Evolutionary conservation across 2,888 invertebrate species (phyloP), one percentile per base, ranked within the genome.

Genomic region (Polyommatus icarus): DNA sequence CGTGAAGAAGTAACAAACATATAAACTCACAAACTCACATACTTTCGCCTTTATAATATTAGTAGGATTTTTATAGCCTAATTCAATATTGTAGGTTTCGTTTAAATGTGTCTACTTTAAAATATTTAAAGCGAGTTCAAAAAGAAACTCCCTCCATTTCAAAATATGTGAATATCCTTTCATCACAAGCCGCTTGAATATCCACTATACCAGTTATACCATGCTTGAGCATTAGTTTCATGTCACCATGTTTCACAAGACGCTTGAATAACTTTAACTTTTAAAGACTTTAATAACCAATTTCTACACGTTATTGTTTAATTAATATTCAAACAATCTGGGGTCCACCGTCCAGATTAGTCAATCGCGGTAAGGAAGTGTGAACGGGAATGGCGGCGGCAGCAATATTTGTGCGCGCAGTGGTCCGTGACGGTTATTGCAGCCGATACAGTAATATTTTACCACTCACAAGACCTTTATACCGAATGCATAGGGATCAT

Each of bases 401-500:
- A 78, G 80, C 83, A 85, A 85, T 84, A 84, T 86, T 86, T 85
- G 82, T 84, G 84, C 82, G 84, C 83, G 86, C 87, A 86, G 89
- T 89, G 85, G 88, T 85, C 87, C 86, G 85, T 84, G 84, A 87
- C 87, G 86, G 86, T 87, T 85, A 85, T 85, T 85, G 85, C 84
- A 54, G 54, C 5, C 18, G 15, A 15, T 54, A 18, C 54, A 54
- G 5, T 4, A 5, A 54, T 54, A 54, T 54, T 18, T 18, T 18
- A 54, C 18, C 18, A 18, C 54, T 5, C 81, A 82, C 83, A 83
- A 83, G 84, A 59, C 59, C 59, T 20, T 20, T 59, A 59, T 59
- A 18, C 54, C 54, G 54, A 54, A 3, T 18, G 18, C 4, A 54
- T 54, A 54, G 54, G 5, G 54, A 54, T 54, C 18, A 54, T 3